phyloP scores from a whole-genome alignment of 2,888 invertebrate species.

The Mythimna lalbum region DNA sequence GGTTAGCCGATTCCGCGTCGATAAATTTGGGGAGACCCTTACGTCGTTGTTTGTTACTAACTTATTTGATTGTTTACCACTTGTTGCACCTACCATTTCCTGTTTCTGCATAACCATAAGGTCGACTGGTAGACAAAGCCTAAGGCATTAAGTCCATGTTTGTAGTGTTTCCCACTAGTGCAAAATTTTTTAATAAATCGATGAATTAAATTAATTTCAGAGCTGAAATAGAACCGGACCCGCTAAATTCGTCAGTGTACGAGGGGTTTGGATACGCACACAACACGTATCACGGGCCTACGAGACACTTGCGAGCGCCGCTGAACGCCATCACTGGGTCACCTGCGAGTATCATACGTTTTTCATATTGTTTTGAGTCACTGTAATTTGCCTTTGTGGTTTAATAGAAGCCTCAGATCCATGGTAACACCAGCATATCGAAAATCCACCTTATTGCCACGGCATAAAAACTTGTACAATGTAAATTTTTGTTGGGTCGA shows the following conservation, averaged over 20 bases:
- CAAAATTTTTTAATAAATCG: no score
- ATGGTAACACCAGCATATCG: background rate
- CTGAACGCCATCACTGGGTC: conserved; percentile 89
- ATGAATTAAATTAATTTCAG: conserved; percentile 66
- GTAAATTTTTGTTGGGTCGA: background rate
- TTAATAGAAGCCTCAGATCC: background rate
- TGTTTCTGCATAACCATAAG: no score
- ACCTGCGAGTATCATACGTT: conserved; percentile 79
- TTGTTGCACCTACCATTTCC: no score
- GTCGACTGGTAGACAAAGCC: no score
- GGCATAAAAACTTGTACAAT: background rate
- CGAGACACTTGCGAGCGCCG: conserved; percentile 93
- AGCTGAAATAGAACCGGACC: conserved; percentile 80
- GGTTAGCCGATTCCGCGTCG: no score
- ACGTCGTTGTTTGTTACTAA: no score
- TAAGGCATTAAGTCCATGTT: no score
- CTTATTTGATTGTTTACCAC: no score
- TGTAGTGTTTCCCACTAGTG: no score
- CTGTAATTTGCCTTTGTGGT: background rate
- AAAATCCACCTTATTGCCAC: background rate
- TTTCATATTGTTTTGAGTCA: background rate
- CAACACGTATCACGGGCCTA: conserved; percentile 97
- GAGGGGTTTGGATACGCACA: conserved; percentile 92
- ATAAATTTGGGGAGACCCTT: no score
- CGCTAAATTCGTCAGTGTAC: conserved; percentile 75